Evolutionary conservation across 2,113 vertebrate genomes (phyloP).

Genomic region (Sorex araneus): DNA sequence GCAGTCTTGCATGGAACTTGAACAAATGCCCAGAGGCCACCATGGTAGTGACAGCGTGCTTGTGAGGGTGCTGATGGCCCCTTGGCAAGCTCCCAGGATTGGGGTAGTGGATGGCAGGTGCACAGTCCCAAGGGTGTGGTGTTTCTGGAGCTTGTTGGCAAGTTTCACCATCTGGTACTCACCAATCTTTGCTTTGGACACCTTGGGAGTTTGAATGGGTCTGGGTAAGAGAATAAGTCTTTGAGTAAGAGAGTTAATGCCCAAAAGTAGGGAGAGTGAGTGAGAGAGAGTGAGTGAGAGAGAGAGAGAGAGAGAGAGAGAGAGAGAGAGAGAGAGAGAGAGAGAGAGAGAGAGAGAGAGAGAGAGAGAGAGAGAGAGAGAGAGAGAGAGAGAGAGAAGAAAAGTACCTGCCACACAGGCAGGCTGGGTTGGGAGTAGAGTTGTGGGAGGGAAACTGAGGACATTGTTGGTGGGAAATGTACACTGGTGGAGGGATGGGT

Average conservation of each 20-base stretch:
- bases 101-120: constrained; percentile 66
- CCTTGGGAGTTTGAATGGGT: constrained; percentile 62
- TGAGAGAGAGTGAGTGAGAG: too few relatives aligned
- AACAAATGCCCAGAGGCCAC: not conserved
- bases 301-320: too few relatives aligned
- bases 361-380: too few relatives aligned
- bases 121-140: constrained; percentile 47
- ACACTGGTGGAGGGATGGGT: too few relatives aligned
- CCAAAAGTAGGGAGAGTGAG: too few relatives aligned
- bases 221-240: constrained; percentile 4
- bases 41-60: not conserved
- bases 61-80: constrained; percentile 54
- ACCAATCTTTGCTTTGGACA: constrained; percentile 66
- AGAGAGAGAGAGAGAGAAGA: too few relatives aligned
- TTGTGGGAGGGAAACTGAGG: too few relatives aligned
- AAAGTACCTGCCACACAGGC: too few relatives aligned
- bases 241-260: not conserved
- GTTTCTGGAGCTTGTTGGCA: constrained; percentile 55
- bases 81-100: constrained; percentile 43
- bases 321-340: too few relatives aligned
- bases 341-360: too few relatives aligned
- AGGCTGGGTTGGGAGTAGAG: too few relatives aligned
- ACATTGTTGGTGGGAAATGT: too few relatives aligned
- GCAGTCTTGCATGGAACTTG: not conserved
- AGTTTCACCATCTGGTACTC: constrained; percentile 72